These are phyloP conservation scores for Phyto melanocephala DNA, from an alignment of 2,888 invertebrate species.

Conservation along the genomic window DNA sequence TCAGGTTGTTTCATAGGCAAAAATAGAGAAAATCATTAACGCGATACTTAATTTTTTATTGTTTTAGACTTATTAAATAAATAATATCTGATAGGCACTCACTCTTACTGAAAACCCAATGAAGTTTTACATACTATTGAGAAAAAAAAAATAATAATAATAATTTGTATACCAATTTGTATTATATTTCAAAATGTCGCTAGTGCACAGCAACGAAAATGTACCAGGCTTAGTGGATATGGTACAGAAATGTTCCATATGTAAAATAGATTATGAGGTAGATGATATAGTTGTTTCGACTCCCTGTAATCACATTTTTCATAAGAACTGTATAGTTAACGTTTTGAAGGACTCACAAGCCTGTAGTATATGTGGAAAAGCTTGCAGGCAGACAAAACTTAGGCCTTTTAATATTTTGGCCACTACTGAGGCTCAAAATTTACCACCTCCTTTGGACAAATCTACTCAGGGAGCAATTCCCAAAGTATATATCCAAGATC, in stretches of 20 bases:
- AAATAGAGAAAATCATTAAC: neutral
- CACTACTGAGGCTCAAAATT: neutral
- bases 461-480: neutral
- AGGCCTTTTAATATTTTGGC: neutral
- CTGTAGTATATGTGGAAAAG: neutral
- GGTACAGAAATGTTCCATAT: neutral
- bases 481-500: neutral
- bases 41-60: neutral
- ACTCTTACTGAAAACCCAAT: neutral
- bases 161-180: too few species aligned
- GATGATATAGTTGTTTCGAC: slow-evolving; percentile 12
- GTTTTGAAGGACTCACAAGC: slow-evolving; percentile 1
- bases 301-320: neutral
- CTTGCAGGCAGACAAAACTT: neutral
- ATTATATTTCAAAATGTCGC: neutral
- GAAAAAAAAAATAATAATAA: too few species aligned
- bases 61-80: neutral
- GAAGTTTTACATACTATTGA: neutral
- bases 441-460: neutral
- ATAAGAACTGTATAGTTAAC: neutral
- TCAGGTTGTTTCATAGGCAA: neutral
- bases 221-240: neutral
- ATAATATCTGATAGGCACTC: neutral
- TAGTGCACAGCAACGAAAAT: slow-evolving; percentile 14
- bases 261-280: neutral